A percentile compares a stretch with the other conserved stretches of the same genome.
These are phyloP conservation scores for Sarcophaga bullata DNA, from an alignment of 1,140 invertebrate genomes.

Conservation along the genomic window DNA sequence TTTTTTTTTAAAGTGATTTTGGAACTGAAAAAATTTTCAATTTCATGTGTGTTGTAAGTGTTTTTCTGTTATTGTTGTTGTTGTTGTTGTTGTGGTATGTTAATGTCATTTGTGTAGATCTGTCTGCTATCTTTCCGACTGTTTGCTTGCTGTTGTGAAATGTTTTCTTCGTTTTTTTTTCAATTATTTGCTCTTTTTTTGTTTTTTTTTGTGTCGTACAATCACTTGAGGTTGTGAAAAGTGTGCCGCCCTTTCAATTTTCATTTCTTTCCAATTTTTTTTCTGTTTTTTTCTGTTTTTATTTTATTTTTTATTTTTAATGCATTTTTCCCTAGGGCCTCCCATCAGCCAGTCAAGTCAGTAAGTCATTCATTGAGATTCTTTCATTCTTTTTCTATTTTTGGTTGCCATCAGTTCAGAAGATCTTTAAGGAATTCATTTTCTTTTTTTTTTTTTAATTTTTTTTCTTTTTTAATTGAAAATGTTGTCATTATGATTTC, in stretches of 20 bases:
- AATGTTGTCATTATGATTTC: slow-evolving; percentile 15
- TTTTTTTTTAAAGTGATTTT: neutral
- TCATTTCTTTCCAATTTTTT: neutral
- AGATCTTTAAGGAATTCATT: neutral
- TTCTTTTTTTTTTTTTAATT: neutral
- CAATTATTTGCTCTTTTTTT: neutral
- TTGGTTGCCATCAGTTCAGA: neutral
- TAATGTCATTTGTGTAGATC: neutral
- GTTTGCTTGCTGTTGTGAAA: too few species aligned
- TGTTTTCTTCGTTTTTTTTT: too few species aligned
- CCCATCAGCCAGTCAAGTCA: too few species aligned
- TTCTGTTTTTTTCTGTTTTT: too few species aligned
- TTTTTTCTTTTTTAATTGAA: slow-evolving; percentile 12
- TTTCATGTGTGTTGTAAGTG: too few species aligned
- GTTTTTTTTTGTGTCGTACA: neutral
- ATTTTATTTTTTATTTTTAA: neutral
- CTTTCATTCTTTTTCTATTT: too few species aligned
- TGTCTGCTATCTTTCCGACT: neutral
- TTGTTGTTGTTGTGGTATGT: neutral
- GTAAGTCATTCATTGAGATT: too few species aligned
- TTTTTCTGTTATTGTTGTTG: too few species aligned
- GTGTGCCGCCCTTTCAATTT: slow-evolving; percentile 13
- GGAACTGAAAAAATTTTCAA: too few species aligned
- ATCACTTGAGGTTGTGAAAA: neutral
- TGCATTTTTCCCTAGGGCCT: neutral